A percentile compares a stretch with the other conserved stretches of the same genome.
Evolutionary conservation across 2,113 vertebrate species (phyloP).

Genomic region (Erythrocebus patas): DNA sequence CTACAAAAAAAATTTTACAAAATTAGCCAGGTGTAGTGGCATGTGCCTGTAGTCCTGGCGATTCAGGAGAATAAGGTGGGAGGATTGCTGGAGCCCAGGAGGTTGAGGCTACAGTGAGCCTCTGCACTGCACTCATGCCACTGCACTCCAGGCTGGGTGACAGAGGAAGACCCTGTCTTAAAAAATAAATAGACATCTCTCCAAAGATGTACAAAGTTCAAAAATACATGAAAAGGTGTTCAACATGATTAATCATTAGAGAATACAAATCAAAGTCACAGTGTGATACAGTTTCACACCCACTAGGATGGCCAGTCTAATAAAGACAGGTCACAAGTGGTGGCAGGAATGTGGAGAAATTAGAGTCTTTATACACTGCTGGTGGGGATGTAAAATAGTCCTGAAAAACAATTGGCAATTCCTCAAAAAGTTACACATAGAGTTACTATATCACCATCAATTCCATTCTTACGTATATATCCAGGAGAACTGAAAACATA

Average conservation of each 20-base stretch:
- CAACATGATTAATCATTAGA: neutral
- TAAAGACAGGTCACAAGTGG: neutral
- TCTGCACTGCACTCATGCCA: no score
- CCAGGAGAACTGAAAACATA: neutral
- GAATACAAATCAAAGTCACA: neutral
- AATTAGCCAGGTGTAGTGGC: no score
- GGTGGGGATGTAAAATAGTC: neutral
- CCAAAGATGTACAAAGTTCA: neutral
- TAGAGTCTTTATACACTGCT: neutral
- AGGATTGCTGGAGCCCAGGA: no score
- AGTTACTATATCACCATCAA: neutral
- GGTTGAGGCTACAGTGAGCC: no score
- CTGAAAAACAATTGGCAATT: neutral
- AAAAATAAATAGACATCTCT: neutral
- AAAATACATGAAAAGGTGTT: neutral
- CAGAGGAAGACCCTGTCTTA: no score
- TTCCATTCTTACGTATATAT: neutral
- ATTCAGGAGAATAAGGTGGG: no score
- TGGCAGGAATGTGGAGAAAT: neutral
- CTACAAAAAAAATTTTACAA: no score
- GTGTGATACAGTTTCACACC: neutral
- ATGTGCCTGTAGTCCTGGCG: no score
- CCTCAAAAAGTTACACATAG: neutral
- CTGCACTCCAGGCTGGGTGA: no score
- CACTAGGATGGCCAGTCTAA: neutral